Conservation (phyloP, 2,888 invertebrate species). For the Pseudococcus jackbeardsleyi region DNA sequence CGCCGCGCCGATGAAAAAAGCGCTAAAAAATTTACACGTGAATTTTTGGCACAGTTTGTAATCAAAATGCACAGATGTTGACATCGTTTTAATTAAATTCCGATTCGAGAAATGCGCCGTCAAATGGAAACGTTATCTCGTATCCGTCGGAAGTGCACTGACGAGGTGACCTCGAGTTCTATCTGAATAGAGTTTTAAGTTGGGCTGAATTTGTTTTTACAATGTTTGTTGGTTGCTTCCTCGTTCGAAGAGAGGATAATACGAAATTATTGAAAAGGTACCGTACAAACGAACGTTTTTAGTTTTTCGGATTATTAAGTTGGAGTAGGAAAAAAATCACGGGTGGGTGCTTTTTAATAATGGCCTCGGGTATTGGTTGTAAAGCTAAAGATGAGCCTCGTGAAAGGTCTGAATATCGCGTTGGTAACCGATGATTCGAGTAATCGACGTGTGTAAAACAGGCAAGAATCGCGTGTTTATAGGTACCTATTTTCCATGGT, state of each 20-base stretch:
- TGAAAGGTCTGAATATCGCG: background rate
- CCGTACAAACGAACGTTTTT: background rate
- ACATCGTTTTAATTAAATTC: slow-evolving; percentile 32
- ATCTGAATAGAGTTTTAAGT: background rate
- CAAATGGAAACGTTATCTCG: slow-evolving; percentile 42
- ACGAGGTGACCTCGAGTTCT: slow-evolving; percentile 4
- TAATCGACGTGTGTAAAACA: background rate
- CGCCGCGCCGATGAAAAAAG: background rate
- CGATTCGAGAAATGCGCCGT: slow-evolving; percentile 30
- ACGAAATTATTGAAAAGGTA: slow-evolving; percentile 3
- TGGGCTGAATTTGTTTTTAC: slow-evolving; percentile 9
- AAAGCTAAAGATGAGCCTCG: background rate
- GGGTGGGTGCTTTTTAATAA: slow-evolving; percentile 13
- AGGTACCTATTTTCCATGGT: background rate
- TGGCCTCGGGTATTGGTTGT: background rate
- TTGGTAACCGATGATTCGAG: slow-evolving; percentile 34
- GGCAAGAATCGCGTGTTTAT: slow-evolving; percentile 3
- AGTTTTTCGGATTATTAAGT: slow-evolving; percentile 19
- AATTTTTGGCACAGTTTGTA: slow-evolving; percentile 3
- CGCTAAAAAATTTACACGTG: background rate
- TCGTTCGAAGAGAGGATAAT: background rate
- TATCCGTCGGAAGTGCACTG: slow-evolving; percentile 40
- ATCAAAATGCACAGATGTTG: slow-evolving; percentile 39
- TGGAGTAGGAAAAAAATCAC: slow-evolving; percentile 23
- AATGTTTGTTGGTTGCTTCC: background rate